Percentiles rank a stretch among this genome's conserved stretches.
Evolutionary conservation across 2,888 invertebrate genomes (phyloP).

Genomic region (Rosalia funebris): DNA sequence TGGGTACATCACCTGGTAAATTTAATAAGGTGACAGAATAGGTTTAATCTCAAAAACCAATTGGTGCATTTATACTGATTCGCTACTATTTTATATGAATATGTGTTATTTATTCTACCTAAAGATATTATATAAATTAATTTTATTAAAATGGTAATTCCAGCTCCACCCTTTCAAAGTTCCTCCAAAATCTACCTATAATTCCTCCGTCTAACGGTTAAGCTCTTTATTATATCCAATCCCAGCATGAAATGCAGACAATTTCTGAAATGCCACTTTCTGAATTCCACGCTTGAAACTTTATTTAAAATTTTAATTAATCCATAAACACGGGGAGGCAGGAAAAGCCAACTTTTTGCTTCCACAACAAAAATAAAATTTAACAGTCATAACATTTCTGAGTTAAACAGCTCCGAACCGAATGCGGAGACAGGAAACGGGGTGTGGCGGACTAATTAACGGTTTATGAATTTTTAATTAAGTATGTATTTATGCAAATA

Average conservation of each 20-base stretch:
- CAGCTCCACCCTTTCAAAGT: too few relatives aligned
- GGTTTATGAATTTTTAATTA: background rate
- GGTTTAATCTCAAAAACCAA: too few relatives aligned
- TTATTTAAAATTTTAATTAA: slow-evolving; percentile 12
- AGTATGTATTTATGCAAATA: slow-evolving; percentile 1
- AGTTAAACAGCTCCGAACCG: background rate
- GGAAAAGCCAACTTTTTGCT: background rate
- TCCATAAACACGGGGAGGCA: background rate
- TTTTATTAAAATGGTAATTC: too few relatives aligned
- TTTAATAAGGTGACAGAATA: too few relatives aligned
- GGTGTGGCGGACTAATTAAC: background rate
- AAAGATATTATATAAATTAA: too few relatives aligned
- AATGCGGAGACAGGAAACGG: background rate
- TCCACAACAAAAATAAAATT: background rate
- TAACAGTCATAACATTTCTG: background rate
- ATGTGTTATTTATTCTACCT: too few relatives aligned
- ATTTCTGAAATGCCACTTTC: background rate
- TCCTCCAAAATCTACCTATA: too few relatives aligned
- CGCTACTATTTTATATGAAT: too few relatives aligned
- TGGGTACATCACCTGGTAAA: too few relatives aligned
- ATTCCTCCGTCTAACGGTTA: too few relatives aligned
- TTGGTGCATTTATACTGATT: too few relatives aligned
- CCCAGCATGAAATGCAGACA: background rate
- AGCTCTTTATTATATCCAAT: background rate
- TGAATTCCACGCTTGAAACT: background rate